Percentiles rank a stretch among this genome's conserved stretches.
These are phyloP conservation scores for Nothoprocta perdicaria DNA, from an alignment of 2,113 vertebrate species.

Conservation along the genomic window DNA sequence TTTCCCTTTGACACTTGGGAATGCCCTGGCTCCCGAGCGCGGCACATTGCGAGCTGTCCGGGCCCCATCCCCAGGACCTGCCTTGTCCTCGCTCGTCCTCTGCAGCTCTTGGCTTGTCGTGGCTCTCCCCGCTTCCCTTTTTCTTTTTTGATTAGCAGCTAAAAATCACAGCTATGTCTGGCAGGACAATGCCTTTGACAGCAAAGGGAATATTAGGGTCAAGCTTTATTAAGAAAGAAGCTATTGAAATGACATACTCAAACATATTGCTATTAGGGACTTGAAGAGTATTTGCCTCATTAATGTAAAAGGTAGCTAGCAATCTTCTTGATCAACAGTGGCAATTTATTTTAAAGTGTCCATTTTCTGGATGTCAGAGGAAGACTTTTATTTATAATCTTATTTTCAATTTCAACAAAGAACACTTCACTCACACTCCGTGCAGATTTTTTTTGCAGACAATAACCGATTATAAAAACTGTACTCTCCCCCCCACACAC, in stretches of 20 bases:
- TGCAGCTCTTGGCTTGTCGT: neutral
- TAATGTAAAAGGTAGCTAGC: slow-evolving; percentile 79
- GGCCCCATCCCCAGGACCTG: fast-evolving
- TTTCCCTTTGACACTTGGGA: fast-evolving
- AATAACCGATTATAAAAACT: slow-evolving; percentile 82
- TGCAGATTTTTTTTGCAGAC: slow-evolving; percentile 71
- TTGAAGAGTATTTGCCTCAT: slow-evolving; percentile 81
- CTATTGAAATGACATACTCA: slow-evolving; percentile 82
- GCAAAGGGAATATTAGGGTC: slow-evolving; percentile 80
- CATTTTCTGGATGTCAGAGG: slow-evolving; percentile 84
- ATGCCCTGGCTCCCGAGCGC: fast-evolving
- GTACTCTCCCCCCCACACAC: slow-evolving; percentile 21
- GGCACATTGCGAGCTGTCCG: fast-evolving
- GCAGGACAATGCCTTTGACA: slow-evolving; percentile 68
- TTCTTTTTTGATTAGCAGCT: slow-evolving; percentile 39
- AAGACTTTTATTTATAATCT: slow-evolving; percentile 86
- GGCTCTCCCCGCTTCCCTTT: fast-evolving
- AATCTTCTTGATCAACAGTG: slow-evolving; percentile 82
- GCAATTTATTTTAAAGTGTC: slow-evolving; percentile 85
- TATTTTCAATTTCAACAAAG: slow-evolving; percentile 86
- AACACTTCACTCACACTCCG: slow-evolving; percentile 80
- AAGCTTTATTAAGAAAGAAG: slow-evolving; percentile 89
- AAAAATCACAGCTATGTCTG: slow-evolving; percentile 28
- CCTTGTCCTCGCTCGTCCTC: fast-evolving
- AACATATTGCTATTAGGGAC: slow-evolving; percentile 80